A percentile compares a stretch with the other conserved stretches of the same genome.
These are phyloP conservation scores for Anseranas semipalmata DNA, from an alignment of 2,113 vertebrate genomes.

Conservation along the genomic window DNA sequence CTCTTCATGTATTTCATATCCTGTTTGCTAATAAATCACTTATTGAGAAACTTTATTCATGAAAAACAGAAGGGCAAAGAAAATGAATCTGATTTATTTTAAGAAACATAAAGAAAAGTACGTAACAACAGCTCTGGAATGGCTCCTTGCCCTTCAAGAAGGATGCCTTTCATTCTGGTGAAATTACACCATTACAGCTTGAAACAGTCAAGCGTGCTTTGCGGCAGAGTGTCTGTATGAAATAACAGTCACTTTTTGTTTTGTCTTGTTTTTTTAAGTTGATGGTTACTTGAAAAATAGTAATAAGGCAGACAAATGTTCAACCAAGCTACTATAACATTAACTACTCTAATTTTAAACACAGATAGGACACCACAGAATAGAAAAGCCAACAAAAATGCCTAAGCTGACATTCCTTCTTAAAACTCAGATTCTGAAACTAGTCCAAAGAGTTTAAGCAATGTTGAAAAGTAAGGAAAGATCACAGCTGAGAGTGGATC, in stretches of 20 bases:
- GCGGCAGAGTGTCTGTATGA: not conserved
- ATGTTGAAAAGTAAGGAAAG: not conserved
- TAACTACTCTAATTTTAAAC: not conserved
- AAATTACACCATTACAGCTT: not conserved
- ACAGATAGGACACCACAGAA: not conserved
- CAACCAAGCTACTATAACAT: not conserved
- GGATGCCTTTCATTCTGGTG: not conserved
- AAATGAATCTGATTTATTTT: not conserved
- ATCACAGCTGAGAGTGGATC: not conserved
- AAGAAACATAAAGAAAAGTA: not conserved
- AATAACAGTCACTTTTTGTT: not conserved
- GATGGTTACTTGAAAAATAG: not conserved
- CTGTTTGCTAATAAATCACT: not conserved
- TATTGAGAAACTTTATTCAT: not conserved
- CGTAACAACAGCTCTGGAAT: not conserved
- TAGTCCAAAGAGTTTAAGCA: not conserved
- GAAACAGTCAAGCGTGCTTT: not conserved
- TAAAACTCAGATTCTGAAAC: not conserved
- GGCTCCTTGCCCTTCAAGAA: not conserved
- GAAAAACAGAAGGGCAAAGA: constrained; percentile 1
- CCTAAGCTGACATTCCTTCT: not conserved
- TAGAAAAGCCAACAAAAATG: not conserved
- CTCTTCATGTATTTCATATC: not conserved
- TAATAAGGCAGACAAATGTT: not conserved
- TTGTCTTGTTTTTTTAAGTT: not conserved